A percentile compares a stretch with the other conserved stretches of the same genome.
These are phyloP conservation scores for Pionites leucogaster DNA, from an alignment of 2,113 vertebrate species.

Conservation along the genomic window DNA sequence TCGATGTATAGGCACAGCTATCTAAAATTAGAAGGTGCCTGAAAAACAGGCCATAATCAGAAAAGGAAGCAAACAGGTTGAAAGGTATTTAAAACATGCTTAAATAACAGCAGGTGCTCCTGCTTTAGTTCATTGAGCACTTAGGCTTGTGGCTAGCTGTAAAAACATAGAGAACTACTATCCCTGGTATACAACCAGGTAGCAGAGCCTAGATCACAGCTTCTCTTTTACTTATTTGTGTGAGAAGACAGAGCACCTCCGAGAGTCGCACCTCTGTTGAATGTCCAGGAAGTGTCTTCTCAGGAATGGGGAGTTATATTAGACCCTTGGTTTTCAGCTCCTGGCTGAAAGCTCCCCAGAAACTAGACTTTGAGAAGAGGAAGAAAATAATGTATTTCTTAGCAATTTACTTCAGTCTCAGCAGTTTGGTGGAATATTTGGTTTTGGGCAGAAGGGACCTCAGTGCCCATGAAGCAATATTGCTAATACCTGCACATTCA, in stretches of 20 bases:
- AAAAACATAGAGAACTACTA: not conserved
- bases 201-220: not conserved
- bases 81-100: not conserved
- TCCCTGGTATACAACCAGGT: not conserved
- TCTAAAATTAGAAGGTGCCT: not conserved
- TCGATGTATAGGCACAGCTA: not conserved
- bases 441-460: not conserved
- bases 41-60: not conserved
- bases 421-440: not conserved
- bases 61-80: not conserved
- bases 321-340: not conserved
- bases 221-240: not conserved
- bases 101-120: not conserved
- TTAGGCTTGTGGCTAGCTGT: not conserved
- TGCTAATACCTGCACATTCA: not conserved
- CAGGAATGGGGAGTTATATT: not conserved
- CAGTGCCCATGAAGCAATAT: not conserved
- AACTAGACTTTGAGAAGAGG: not conserved
- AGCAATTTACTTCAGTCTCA: slow-evolving; percentile 14
- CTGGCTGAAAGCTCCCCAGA: not conserved
- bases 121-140: not conserved
- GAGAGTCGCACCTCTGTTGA: not conserved
- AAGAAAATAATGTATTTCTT: not conserved
- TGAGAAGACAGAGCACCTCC: not conserved
- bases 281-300: not conserved